Evolutionary conservation across 2,797 vertebrate species (phyloP), one percentile per base, ranked within the genome.

Genomic region (Hybognathus amarus): DNA sequence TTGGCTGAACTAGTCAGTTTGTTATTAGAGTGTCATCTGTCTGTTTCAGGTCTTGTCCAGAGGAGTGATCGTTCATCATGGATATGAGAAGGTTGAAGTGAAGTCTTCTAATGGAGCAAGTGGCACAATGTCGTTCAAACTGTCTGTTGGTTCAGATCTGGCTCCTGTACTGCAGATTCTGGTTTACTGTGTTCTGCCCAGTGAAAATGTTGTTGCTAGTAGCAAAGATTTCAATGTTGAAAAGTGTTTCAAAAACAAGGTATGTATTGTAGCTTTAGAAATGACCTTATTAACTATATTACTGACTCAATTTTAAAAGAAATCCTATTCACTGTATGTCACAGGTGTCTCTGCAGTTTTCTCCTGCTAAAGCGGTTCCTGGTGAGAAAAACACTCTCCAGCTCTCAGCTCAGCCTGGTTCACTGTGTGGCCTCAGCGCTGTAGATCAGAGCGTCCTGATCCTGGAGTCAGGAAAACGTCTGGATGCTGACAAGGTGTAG

Each of bases 381-480:
- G 93, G 93, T 69, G 95, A 96, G 2, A 3, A 80, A 0, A 87
- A 87, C 69, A 87, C 12, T 1, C 87, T 98, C 63, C 86, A 74
- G 5, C 12, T 98, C 42, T 87, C 3, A 0, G 90, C 95, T 0
- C 87, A 92, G 2, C 92, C 94, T 0, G 80, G 88, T 9, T 97
- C 97, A 40, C 88, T 98, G 56, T 98, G 97, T 64, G 96, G 94
- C 0, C 77, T 98, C 30, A 94, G 92, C 0, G 94, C 92, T 0
- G 91, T 97, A 10, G 97, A 98, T 89, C 91, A 96, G 84, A 97
- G 96, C 0, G 91, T 98, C 79, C 91, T 95, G 64, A 91, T 97
- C 52, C 75, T 94, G 90, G 95, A 92, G 5, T 90, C 95, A 0
- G 94, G 94, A 67, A 86, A 92, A 0, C 92, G 92, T 59, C 93